phyloP scores from a whole-genome alignment of 2,113 vertebrate species.

The Poeciliopsis turrubarensis region DNA sequence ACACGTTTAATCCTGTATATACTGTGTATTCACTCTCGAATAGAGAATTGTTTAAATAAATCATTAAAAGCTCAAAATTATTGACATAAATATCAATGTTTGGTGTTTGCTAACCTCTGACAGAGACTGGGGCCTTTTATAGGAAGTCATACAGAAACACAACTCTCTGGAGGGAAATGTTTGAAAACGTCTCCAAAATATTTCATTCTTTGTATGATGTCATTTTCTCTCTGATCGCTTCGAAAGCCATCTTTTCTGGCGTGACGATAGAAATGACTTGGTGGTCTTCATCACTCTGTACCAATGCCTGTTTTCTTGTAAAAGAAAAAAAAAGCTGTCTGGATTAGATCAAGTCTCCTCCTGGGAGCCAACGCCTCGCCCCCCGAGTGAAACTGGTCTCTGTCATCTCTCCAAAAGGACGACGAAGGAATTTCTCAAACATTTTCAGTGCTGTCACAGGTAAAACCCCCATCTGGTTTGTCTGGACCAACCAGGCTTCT shows the following conservation, averaged over 20 bases:
- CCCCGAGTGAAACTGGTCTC: constrained; percentile 37
- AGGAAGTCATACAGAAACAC: neutral
- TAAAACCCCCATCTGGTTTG: constrained; percentile 48
- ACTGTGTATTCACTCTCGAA: neutral
- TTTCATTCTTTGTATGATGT: constrained; percentile 43
- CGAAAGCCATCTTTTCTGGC: constrained; percentile 20
- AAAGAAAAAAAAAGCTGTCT: constrained; percentile 19
- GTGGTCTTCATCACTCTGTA: neutral
- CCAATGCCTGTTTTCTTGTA: constrained; percentile 26
- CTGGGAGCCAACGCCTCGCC: constrained; percentile 13
- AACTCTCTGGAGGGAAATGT: constrained; percentile 50
- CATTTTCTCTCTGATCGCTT: constrained; percentile 5
- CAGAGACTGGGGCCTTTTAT: neutral
- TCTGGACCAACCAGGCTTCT: constrained; percentile 51
- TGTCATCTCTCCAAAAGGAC: constrained; percentile 45
- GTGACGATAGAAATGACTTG: constrained; percentile 3
- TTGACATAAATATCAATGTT: neutral
- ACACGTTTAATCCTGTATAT: neutral
- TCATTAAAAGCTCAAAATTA: neutral
- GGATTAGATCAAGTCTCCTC: constrained; percentile 24
- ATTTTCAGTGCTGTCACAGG: constrained; percentile 45
- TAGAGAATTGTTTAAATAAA: neutral
- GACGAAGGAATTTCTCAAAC: constrained; percentile 46
- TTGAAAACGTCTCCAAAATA: constrained; percentile 68
- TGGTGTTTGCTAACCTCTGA: neutral